Base-by-base conservation (phyloP, 2,113 vertebrate species). In the Prolemur simus region DNA sequence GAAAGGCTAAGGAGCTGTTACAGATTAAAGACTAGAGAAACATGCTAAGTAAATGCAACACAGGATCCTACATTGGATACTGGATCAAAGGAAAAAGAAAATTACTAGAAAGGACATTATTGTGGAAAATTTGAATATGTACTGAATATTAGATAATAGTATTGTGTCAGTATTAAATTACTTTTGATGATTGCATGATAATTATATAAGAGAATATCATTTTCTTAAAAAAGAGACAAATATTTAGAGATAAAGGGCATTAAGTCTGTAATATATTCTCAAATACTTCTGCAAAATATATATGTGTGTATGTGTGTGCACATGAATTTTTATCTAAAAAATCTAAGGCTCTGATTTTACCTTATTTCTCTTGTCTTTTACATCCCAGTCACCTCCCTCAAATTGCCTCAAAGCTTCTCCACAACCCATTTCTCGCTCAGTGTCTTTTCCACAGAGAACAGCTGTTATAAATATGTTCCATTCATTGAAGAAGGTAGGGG, bases 141-240 rank as follows among this genome's bases (percentile, higher is more conserved):
- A 27, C 37, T 73, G n/a, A 68, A 45, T 81, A 92, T 74, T 80
- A 74, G 56, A 58, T 80, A 91, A 87, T 82, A 58, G 4, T 56
- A 92, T 29, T 89, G 3, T 82, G 88, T 37, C 32, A 74, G 5
- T 37, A 76, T 86, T 80, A 89, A 76, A 64, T 86, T 74, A 18
- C 47, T 92, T 80, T 92, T 76, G 39, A 63, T 94, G 54, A 39
- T 60, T 80, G 13, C 23, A 18, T 64, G 23, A 39, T 10, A 89
- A 89, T 83, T 96, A 77, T 60, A 49, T n/a, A 64, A 56, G 47
- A 86, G 42, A 73, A 80, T 89, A 85, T 56, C 8, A 76, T 81
- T 81, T 89, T 89, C 45, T 80, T 80, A 69, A 23, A 89, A 93
- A 95, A 78, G 23, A 74, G 45, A 42, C 23, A 88, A 88, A 58